Conservation (phyloP, 2,888 invertebrate species). For the Eremobia ochroleuca region DNA sequence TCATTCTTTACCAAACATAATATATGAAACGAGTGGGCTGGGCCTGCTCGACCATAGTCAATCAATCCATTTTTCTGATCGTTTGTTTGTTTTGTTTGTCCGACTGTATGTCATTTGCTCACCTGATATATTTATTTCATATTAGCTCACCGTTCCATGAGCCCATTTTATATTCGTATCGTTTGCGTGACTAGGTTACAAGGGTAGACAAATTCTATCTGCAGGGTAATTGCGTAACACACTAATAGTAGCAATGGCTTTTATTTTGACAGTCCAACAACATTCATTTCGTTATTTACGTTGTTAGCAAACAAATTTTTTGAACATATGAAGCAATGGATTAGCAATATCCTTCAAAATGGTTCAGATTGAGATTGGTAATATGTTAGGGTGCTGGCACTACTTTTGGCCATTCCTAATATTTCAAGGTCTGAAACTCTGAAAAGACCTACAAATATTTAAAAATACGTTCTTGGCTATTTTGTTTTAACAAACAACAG, state of each 20-base stretch:
- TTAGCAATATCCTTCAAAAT: background rate
- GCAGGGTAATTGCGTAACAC: background rate
- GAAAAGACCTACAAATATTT: background rate
- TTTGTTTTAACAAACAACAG: conserved; percentile 35
- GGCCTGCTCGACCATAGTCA: background rate
- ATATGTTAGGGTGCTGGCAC: background rate
- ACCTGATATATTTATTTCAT: background rate
- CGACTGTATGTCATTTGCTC: background rate
- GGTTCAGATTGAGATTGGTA: background rate
- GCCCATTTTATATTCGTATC: background rate
- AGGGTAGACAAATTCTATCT: background rate
- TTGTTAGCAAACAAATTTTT: no score
- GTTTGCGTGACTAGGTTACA: background rate
- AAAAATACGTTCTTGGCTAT: background rate
- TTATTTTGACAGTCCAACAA: no score
- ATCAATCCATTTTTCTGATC: background rate
- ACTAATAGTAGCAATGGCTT: background rate
- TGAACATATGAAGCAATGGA: no score
- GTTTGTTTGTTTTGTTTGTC: background rate
- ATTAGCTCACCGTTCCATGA: background rate
- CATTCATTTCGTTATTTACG: no score
- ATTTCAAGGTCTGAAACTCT: background rate
- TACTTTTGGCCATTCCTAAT: background rate
- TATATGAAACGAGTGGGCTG: background rate
- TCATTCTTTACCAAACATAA: background rate